Base-by-base conservation (phyloP, 2,888 invertebrate species). In the Nesidiocoris tenuis region DNA sequence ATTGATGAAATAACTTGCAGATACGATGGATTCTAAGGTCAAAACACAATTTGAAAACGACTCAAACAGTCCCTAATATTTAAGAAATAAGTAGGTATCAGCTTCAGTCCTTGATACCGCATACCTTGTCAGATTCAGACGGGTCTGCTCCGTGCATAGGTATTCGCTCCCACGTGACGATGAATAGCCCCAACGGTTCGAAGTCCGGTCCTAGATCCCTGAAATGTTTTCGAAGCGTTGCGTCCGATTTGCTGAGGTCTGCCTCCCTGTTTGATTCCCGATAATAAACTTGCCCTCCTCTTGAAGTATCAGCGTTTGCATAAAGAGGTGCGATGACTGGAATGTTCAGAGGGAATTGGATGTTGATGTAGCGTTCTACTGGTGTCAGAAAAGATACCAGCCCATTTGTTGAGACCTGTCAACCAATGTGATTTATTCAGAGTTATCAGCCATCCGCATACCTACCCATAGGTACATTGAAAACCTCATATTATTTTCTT, bases 111-210 rank as follows among this genome's bases (percentile, higher is more conserved):
- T n/a, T n/a, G n/a, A n/a, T n/a, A n/a, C n/a, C n/a, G n/a, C n/a
- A n/a, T 59, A 59, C 59, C 59, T 59, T 59, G 59, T 59, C 59
- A 18, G n/a, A 3, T 18, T 16, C 59, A 18, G 3, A n/a, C 5
- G 12, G 5, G 66, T 88, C 88, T 76, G 87, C 85, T 63, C 87
- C 87, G 81, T 88, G 91, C 82, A 91, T 92, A 0, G 95, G 94
- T 0, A 97, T 96, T 74, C 90, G 90, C 54, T 90, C 85, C 98
- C 98, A 98, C 0, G 97, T 98, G 17, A 90, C 92, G 66, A 98
- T 88, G 82, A 98, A 91, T 2, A 96, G 86, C 80, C 90, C 89
- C 0, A 85, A 87, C 0, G 96, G 93, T 80, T 87, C 86, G 83
- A 96, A 98, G 19, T 72, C 78, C 5, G 72, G 39, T 1, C 66